Evolutionary conservation across 2,797 vertebrate genomes (phyloP).

Genomic region (Clarias laeviceps): DNA sequence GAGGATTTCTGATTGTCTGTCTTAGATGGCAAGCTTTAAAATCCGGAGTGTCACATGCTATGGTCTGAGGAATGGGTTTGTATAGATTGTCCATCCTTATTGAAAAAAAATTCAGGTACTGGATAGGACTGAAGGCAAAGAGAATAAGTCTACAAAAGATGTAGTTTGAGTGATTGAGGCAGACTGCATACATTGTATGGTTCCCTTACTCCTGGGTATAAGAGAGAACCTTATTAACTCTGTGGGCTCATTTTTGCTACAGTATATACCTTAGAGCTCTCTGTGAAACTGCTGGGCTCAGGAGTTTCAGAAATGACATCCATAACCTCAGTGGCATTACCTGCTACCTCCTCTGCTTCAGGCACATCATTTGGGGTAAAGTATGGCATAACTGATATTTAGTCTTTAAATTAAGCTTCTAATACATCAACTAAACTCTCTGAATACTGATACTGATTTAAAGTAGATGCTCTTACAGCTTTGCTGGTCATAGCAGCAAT

Average conservation of each 20-base stretch:
- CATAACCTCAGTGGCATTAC: constrained; percentile 12
- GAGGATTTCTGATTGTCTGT: constrained; percentile 67
- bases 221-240: constrained; percentile 43
- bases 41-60: constrained; percentile 44
- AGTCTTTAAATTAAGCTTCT: constrained; percentile 21
- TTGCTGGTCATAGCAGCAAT: constrained; percentile 42
- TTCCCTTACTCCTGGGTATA: neutral
- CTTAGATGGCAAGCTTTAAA: constrained; percentile 56
- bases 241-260: constrained; percentile 30
- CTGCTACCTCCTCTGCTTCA: constrained; percentile 13
- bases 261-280: neutral
- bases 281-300: constrained; percentile 16
- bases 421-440: constrained; percentile 35
- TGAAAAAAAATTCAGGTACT: constrained; percentile 12
- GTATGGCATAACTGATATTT: constrained; percentile 39
- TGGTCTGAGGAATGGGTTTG: constrained; percentile 20
- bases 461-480: constrained; percentile 36
- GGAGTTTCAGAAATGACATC: constrained; percentile 19
- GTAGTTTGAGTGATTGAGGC: constrained; percentile 22
- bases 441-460: constrained; percentile 37
- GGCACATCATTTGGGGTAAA: constrained; percentile 20
- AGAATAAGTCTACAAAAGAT: constrained; percentile 26
- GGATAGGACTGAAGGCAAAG: constrained; percentile 18
- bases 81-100: constrained; percentile 24
- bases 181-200: constrained; percentile 11